phyloP scores from a whole-genome alignment of 2,113 vertebrate genomes.

The Corythornis vintsioides region DNA sequence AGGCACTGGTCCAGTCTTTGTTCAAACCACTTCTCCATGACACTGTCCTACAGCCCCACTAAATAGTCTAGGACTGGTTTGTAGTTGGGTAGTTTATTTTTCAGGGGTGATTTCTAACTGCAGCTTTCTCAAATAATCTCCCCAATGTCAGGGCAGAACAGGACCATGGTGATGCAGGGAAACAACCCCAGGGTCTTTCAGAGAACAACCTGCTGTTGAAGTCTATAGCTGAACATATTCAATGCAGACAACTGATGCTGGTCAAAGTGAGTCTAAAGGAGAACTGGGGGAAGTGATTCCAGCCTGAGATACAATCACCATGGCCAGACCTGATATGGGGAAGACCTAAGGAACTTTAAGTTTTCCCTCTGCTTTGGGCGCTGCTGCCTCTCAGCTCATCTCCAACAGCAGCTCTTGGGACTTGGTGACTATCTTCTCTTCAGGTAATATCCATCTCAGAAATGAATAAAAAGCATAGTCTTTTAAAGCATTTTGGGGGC shows the following conservation, averaged over 20 bases:
- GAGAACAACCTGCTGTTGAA: background rate
- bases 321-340: background rate
- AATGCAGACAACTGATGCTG: constrained; percentile 18
- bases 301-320: background rate
- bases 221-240: background rate
- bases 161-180: background rate
- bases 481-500: background rate
- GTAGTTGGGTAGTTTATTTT: background rate
- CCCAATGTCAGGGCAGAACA: background rate
- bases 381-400: background rate
- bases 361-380: background rate
- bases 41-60: background rate
- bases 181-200: background rate
- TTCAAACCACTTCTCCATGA: background rate
- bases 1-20: background rate
- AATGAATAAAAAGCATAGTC: background rate
- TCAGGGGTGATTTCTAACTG: background rate
- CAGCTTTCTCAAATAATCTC: background rate
- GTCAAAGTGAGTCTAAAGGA: background rate
- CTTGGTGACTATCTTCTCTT: background rate
- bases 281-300: background rate
- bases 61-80: background rate
- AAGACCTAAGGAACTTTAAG: background rate
- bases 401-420: rapidly evolving
- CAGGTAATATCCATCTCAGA: background rate